Evolutionary conservation across 2,113 vertebrate species (phyloP), one percentile per base, ranked within the genome.

Genomic region (Formicarius rufipectus): DNA sequence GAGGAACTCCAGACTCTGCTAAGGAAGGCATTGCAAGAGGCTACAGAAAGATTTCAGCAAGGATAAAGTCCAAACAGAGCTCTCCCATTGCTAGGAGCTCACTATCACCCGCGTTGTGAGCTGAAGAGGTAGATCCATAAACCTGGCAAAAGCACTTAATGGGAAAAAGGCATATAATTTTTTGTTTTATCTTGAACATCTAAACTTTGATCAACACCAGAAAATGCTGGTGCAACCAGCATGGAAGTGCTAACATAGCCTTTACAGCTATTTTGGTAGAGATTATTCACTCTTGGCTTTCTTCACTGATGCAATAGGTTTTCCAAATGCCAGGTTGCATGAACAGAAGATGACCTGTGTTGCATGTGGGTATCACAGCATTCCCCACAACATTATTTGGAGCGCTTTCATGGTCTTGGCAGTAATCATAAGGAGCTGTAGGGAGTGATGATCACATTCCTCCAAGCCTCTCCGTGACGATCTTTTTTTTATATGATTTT

Each of bases 311-410:
- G 95, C 90, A 96, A 86, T 90, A 79, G 64, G 83, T 88, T 89
- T 91, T 96, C 84, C 85, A 96, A 96, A 89, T 95, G 95, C 95
- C 95, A 96, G 94, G 93, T 40, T 96, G 95, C 79, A 56, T 10
- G 92, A 96, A 80, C 87, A 96, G 93, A 93, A 96, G 87, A 96
- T 96, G 95, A 95, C 91, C 95, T 93, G 95, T 79, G 86, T 93
- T 96, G 90, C 93, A 80, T 83, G 95, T 97, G 95, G 95, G 72
- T 90, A 96, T 97, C 95, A 83, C 95, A 91, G 96, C 87, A 80
- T 91, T 94, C 91, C 80, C 87, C 90, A 93, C 93, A 80, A 83
- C 92, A 89, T 92, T 96, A 92, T 87, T 95, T 95, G 96, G 96
- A 95, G 93, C 1, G 28, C 69, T 96, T 93, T 97, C 95, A 95